Base-by-base conservation (phyloP, 1,140 invertebrate genomes). In the Drosophila willistoni region DNA sequence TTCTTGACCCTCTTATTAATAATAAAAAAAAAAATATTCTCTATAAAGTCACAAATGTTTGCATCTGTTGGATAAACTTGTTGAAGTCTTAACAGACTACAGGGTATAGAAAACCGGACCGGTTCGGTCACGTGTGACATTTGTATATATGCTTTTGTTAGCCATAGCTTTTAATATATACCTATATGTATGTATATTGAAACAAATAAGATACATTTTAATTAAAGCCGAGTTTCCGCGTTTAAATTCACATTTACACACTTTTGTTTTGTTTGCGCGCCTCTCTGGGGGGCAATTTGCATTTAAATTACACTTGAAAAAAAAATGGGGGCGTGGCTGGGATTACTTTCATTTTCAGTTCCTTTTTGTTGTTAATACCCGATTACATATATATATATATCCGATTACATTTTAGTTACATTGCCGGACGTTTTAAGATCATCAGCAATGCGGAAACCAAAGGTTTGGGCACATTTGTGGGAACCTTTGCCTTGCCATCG, bases 401-500 rank as follows among this genome's bases (percentile, higher is more conserved):
- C 36, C 36, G 36, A 39, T 39, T 39, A 39, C 36, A 39, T 92
- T 93, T 93, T 80, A 98, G 98, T 14, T 99, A 98, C 92, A 92
- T 98, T 13, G 97, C 98, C 68, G 98, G 98, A 7, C 94, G 97
- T 66, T 94, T 96, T 47, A 96, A 96, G 82, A 91, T 98, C 29
- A 97, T 99, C 2, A 95, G 96, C 63, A 95, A 96, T 91, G 94
- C 94, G 14, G 98, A 99, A 93, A 95, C 96, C n/a, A 97, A 97
- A 93, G 98, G 98, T 3, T 94, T 99, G 51, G 97, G 96, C 55
- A 97, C 96, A 59, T 99, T 98, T 94, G 97, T 99, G 0, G 97
- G 97, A 22, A 98, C 96, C 42, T 99, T 99, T 93, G 96, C 97
- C 17, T 90, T 99, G 42, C 98, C 98, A 55, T 96, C 97, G 3